phyloP scores from a whole-genome alignment of 2,797 vertebrate species.

The Ctenopoma kingsleyae region DNA sequence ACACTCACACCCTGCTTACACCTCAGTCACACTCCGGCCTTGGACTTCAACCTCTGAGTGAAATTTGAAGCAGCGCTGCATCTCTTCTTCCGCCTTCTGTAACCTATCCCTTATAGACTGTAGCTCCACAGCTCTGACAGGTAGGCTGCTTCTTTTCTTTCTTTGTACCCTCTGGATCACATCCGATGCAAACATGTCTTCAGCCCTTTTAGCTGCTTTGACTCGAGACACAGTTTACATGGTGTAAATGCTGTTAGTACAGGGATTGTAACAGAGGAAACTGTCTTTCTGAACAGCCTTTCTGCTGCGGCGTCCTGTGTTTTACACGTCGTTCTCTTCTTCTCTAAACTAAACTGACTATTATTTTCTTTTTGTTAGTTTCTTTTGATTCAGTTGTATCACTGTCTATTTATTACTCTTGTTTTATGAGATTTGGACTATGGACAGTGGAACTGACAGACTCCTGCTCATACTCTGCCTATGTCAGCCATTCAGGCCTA shows the following conservation, averaged over 20 bases:
- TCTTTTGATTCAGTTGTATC: background rate
- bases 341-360: background rate
- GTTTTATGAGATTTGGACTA: slow-evolving; percentile 67
- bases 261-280: background rate
- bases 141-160: slow-evolving; percentile 55
- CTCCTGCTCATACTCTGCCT: background rate
- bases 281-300: slow-evolving; percentile 7
- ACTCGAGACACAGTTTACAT: background rate
- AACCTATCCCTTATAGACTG: slow-evolving; percentile 30
- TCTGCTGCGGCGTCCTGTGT: background rate
- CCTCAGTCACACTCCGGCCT: slow-evolving; percentile 40
- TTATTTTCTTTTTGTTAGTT: background rate
- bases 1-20: slow-evolving; percentile 39
- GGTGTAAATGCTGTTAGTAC: background rate
- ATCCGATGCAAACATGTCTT: background rate
- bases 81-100: slow-evolving; percentile 56
- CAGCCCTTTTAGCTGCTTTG: too few relatives aligned
- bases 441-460: slow-evolving; percentile 58
- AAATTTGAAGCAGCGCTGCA: slow-evolving; percentile 65
- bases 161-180: background rate
- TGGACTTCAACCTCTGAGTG: slow-evolving; percentile 81
- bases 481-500: slow-evolving; percentile 17
- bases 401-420: slow-evolving; percentile 14
- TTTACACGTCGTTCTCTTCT: background rate
- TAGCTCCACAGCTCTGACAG: slow-evolving; percentile 45